A percentile compares a stretch with the other conserved stretches of the same genome.
phyloP scores from a whole-genome alignment of 53 echinoderm and acorn worm genomes.

The Temnopleurus reevesii region DNA sequence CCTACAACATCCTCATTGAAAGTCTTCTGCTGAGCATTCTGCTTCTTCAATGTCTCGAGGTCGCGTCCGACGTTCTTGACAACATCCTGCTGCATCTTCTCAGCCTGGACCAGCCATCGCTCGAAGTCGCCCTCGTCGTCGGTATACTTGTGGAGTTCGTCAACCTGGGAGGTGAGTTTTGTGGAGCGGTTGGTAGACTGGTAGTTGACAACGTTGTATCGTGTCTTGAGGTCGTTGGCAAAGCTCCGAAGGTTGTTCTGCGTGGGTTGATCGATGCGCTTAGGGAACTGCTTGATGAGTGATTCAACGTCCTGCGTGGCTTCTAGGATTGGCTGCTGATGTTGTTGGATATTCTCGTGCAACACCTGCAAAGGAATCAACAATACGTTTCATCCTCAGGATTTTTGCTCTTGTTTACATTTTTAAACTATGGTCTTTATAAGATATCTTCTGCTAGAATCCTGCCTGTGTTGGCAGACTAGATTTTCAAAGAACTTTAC shows the following conservation, averaged over 20 bases:
- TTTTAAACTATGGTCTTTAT: too few species aligned
- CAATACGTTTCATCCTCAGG: too few species aligned
- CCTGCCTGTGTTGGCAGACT: too few species aligned
- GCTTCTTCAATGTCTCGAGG: slow-evolving; percentile 72
- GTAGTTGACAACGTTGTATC: slow-evolving; percentile 94
- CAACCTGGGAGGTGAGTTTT: slow-evolving; percentile 71
- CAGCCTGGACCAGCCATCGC: slow-evolving; percentile 74
- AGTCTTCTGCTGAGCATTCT: slow-evolving; percentile 67
- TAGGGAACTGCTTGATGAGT: slow-evolving; percentile 82
- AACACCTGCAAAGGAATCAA: slow-evolving; percentile 58
- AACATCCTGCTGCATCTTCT: slow-evolving; percentile 73
- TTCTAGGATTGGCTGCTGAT: slow-evolving; percentile 83
- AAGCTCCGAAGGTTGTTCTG: slow-evolving; percentile 79
- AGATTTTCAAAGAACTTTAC: too few species aligned
- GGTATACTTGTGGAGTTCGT: slow-evolving; percentile 77
- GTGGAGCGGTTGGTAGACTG: slow-evolving; percentile 87
- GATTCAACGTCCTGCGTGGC: slow-evolving; percentile 78
- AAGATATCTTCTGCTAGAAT: too few species aligned
- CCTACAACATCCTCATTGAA: slow-evolving; percentile 88
- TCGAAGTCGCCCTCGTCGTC: slow-evolving; percentile 86
- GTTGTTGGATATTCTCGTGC: slow-evolving; percentile 78
- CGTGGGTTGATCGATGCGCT: slow-evolving; percentile 72
- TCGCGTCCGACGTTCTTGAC: slow-evolving; percentile 71
- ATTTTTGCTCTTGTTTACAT: too few species aligned
- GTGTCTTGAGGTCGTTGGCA: slow-evolving; percentile 81